These are phyloP conservation scores for Luffia ferchaultella DNA, from an alignment of 2,888 invertebrate species.

Conservation along the genomic window DNA sequence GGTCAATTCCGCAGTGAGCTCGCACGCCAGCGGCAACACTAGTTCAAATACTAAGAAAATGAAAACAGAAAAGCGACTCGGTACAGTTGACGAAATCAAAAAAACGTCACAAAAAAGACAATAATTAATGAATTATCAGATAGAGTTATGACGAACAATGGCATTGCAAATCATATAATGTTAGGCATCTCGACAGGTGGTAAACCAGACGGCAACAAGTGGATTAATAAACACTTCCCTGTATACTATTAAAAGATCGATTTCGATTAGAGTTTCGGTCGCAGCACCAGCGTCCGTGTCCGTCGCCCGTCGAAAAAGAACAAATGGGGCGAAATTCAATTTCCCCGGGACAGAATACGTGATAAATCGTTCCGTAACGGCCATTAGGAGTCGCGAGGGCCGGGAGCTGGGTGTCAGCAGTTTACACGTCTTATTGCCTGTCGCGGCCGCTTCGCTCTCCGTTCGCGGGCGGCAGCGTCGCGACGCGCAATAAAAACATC, in stretches of 20 bases:
- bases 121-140: too few relatives aligned
- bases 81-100: background rate
- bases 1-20: too few relatives aligned
- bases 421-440: constrained; percentile 55
- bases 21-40: background rate
- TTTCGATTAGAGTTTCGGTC: background rate
- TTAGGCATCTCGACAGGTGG: too few relatives aligned
- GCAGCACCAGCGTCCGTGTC: background rate
- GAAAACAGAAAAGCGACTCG: background rate
- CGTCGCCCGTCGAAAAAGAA: constrained; percentile 18
- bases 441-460: constrained; percentile 31
- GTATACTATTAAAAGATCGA: background rate
- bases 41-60: background rate
- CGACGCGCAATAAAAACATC: constrained; percentile 64
- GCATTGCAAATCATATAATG: too few relatives aligned
- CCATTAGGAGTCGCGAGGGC: constrained; percentile 53
- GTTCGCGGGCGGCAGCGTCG: constrained; percentile 39
- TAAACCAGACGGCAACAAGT: background rate
- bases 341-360: constrained; percentile 50
- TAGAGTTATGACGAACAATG: too few relatives aligned
- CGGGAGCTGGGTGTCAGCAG: constrained; percentile 30
- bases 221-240: background rate
- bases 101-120: too few relatives aligned
- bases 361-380: constrained; percentile 56
- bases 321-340: constrained; percentile 47